Base-by-base conservation (phyloP, 2,113 vertebrate genomes). In the Verasper variegatus region DNA sequence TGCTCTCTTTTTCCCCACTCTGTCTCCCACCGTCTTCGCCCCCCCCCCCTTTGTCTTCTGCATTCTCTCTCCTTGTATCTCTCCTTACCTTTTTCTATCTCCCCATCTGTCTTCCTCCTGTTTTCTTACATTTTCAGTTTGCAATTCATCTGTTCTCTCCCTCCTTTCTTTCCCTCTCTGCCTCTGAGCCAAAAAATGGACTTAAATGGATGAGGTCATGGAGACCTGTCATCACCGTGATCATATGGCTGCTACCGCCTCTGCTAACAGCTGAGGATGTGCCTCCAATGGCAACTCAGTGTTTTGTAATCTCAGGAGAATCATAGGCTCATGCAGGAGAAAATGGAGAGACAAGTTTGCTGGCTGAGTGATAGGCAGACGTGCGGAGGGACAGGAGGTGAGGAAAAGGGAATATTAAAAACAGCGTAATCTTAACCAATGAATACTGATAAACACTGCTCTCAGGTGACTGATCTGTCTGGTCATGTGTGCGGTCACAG, bases 181-280 rank as follows among this genome's bases (percentile, higher is more conserved):
- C 87, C 83, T 77, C 78, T 86, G 84, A 92, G 83, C 83, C 57
- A 87, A 90, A 88, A 89, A 90, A 89, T 92, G 86, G 86, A 89
- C 91, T 91, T 80, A 91, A 94, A 92, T 91, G 89, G 77, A 92
- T 93, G 86, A 93, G 91, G 89, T 95, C 93, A 94, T 86, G 87
- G 79, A 82, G 75, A 93, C 83, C 91, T 95, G 93, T 94, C 94
- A 94, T 86, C 94, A 88, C 93, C 81, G 83, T 88, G 92, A 93
- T 94, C 89, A 82, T 92, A 93, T 93, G 93, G 85, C 92, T 74
- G 82, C 88, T 90, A 82, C 89, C 81, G 88, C 69, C 82, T 65
- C 27, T 40, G 61, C 80, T 85, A 72, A 85, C 66, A 86, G 84
- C 78, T 80, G 72, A 86, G 70, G 84, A 89, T 83, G 82, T 52